Evolutionary conservation across 2,888 invertebrate genomes (phyloP).

Genomic region (Parnassius apollo): DNA sequence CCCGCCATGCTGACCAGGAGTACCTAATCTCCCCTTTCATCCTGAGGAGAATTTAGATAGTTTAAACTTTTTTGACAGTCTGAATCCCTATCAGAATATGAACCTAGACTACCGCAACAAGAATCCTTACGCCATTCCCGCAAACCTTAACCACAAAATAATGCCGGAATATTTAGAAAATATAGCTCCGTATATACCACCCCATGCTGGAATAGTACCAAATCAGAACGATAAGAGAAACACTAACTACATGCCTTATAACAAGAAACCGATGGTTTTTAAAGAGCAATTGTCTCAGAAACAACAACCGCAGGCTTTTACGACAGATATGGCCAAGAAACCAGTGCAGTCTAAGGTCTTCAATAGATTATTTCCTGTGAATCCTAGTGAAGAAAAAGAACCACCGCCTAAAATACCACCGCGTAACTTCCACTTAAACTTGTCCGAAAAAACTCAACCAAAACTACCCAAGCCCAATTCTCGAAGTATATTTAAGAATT

Average conservation of each 20-base stretch:
- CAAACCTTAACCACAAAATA: constrained; percentile 67
- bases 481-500: constrained; percentile 83
- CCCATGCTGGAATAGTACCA: constrained; percentile 58
- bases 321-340: constrained; percentile 60
- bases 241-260: constrained; percentile 49
- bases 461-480: constrained; percentile 61
- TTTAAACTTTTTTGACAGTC: constrained; percentile 70
- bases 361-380: constrained; percentile 61
- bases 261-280: constrained; percentile 55
- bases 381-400: constrained; percentile 47
- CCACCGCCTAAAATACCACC: constrained; percentile 49
- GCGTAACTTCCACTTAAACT: constrained; percentile 67
- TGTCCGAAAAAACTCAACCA: constrained; percentile 61
- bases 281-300: constrained; percentile 62
- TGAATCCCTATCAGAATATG: constrained; percentile 59
- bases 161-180: constrained; percentile 63
- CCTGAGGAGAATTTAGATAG: constrained; percentile 70
- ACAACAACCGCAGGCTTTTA: constrained; percentile 54
- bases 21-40: constrained; percentile 43
- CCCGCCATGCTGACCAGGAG: constrained; percentile 69
- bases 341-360: constrained; percentile 68
- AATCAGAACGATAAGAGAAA: constrained; percentile 45
- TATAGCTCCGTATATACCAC: constrained; percentile 64
- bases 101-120: constrained; percentile 65
- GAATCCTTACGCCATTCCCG: constrained; percentile 78